Percentiles rank a stretch among this genome's conserved stretches.
These are phyloP conservation scores for Typhlichthys subterraneus DNA, from an alignment of 2,797 vertebrate genomes.

Conservation along the genomic window DNA sequence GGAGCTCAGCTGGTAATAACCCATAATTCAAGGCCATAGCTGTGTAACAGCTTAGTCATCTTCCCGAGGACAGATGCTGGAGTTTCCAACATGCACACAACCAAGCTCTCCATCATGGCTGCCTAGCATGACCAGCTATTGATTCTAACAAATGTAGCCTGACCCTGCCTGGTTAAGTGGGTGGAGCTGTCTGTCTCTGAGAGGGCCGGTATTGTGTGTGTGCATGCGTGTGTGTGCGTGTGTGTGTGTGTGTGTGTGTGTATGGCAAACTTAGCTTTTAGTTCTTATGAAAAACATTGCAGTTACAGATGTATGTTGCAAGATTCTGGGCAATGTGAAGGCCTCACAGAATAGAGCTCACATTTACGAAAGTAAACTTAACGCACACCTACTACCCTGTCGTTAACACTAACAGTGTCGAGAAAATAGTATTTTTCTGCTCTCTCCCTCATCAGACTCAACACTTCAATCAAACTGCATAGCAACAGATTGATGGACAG, in stretches of 20 bases:
- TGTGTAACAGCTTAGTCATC: conserved; percentile 66
- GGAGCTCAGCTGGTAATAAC: conserved; percentile 54
- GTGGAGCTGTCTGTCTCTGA: conserved; percentile 47
- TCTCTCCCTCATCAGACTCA: conserved; percentile 21
- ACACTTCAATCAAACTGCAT: conserved; percentile 36
- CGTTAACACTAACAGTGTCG: no score
- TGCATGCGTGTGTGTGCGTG: conserved; percentile 4
- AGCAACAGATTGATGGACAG: conserved; percentile 7
- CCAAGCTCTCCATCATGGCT: conserved; percentile 53
- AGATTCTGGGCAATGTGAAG: no score
- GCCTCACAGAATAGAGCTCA: no score
- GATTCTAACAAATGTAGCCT: conserved; percentile 67
- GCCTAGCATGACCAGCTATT: conserved; percentile 53
- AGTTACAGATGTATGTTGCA: background rate
- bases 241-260: conserved; percentile 6
- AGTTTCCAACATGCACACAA: conserved; percentile 20
- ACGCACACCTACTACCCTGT: no score
- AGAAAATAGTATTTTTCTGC: background rate
- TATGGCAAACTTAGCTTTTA: conserved; percentile 21
- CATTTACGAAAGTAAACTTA: no score
- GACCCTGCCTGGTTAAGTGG: conserved; percentile 63
- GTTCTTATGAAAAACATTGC: conserved; percentile 26
- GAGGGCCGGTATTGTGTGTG: background rate
- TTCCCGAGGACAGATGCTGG: conserved; percentile 60
- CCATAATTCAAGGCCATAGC: conserved; percentile 66